Percentiles rank a stretch among this genome's conserved stretches.
These are phyloP conservation scores for Agrotis ipsilon DNA, from an alignment of 2,888 invertebrate species.

Conservation along the genomic window DNA sequence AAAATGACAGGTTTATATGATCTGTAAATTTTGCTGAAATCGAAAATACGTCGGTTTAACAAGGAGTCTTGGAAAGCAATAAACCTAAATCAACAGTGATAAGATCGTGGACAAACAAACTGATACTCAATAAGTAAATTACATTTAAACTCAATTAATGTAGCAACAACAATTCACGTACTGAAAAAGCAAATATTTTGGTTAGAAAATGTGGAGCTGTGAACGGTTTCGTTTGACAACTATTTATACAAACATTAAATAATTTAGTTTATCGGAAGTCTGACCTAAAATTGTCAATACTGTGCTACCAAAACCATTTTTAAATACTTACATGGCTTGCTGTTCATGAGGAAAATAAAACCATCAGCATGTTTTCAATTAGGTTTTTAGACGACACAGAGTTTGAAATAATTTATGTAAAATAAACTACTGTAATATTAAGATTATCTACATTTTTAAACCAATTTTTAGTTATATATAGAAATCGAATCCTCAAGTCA, in stretches of 20 bases:
- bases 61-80: slow-evolving; percentile 27
- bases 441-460: too few species aligned
- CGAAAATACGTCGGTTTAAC: neutral
- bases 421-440: neutral
- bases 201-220: slow-evolving; percentile 23
- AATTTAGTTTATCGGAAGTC: slow-evolving; percentile 3
- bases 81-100: slow-evolving; percentile 41
- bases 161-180: slow-evolving; percentile 22
- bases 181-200: slow-evolving; percentile 30
- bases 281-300: neutral
- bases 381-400: neutral
- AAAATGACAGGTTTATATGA: too few species aligned
- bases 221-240: slow-evolving; percentile 22
- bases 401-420: neutral
- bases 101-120: slow-evolving; percentile 20
- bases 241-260: slow-evolving; percentile 27
- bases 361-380: neutral
- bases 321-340: neutral
- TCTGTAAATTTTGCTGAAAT: too few species aligned
- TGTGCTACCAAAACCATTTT: neutral
- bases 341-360: neutral
- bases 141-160: slow-evolving; percentile 4
- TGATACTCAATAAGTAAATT: slow-evolving; percentile 3
- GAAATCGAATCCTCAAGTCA: too few species aligned
- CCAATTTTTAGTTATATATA: too few species aligned